A percentile compares a stretch with the other conserved stretches of the same genome.
These are phyloP conservation scores for Vanessa tameamea DNA, from an alignment of 1,140 invertebrate species.

Conservation along the genomic window DNA sequence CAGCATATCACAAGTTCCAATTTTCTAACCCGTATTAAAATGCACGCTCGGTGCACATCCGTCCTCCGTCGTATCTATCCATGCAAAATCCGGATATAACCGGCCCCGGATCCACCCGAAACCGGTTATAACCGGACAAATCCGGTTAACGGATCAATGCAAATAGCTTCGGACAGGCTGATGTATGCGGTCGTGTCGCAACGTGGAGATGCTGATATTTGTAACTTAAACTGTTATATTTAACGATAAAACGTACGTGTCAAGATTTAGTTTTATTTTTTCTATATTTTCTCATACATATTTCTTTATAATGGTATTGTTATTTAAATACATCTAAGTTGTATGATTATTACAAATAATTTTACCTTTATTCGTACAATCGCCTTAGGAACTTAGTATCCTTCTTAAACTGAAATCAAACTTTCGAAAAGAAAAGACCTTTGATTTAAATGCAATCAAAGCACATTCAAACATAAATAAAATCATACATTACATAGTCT, in stretches of 20 bases:
- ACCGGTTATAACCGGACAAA: slow-evolving; percentile 48
- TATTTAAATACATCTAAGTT: no score
- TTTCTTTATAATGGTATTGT: background rate
- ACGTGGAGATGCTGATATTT: slow-evolving; percentile 31
- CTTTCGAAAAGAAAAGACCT: no score
- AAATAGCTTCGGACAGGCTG: slow-evolving; percentile 29
- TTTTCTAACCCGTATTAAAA: slow-evolving; percentile 49
- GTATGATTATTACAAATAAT: no score
- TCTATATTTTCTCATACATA: background rate
- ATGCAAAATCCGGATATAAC: slow-evolving; percentile 49
- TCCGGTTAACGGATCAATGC: slow-evolving; percentile 51
- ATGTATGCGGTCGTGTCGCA: slow-evolving; percentile 33
- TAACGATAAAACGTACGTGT: background rate
- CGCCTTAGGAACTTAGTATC: no score
- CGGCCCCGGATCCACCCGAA: slow-evolving; percentile 41
- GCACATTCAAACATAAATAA: no score
- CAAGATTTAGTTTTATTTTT: background rate
- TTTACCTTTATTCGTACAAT: no score
- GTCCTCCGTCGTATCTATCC: slow-evolving; percentile 50
- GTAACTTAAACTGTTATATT: slow-evolving; percentile 19
- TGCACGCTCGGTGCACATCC: slow-evolving; percentile 51
- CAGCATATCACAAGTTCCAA: slow-evolving; percentile 14
- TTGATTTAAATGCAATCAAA: no score
- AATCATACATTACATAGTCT: no score
- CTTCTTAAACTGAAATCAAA: no score